Evolutionary conservation across 2,797 vertebrate genomes (phyloP).

Genomic region (Danio aesculapii): DNA sequence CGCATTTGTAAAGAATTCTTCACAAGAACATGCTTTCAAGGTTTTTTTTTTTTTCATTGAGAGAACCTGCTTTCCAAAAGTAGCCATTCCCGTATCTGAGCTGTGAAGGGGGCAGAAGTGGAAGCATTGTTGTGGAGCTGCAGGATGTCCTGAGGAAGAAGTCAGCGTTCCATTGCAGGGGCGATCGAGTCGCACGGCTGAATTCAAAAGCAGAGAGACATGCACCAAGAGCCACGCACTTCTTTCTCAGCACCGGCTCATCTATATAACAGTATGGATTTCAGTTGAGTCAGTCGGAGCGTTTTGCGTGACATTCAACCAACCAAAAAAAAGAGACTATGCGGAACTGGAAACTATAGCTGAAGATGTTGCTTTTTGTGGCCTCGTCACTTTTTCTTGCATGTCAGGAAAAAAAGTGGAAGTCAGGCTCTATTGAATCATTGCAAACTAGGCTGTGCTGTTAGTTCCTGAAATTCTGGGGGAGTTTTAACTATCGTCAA

Average conservation of each 20-base stretch:
- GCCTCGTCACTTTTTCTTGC: constrained; percentile 13
- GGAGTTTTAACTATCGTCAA: neutral
- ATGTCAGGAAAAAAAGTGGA: constrained; percentile 34
- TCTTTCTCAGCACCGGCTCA: constrained; percentile 55
- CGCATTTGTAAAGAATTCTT: neutral
- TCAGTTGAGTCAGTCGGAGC: constrained; percentile 31
- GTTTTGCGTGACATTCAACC: neutral
- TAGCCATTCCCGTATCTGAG: constrained; percentile 78
- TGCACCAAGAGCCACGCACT: constrained; percentile 57
- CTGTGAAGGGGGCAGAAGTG: constrained; percentile 75
- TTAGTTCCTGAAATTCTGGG: constrained; percentile 13
- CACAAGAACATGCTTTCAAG: constrained; percentile 8
- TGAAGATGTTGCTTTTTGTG: constrained; percentile 38
- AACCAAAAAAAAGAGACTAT: neutral
- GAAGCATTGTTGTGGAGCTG: constrained; percentile 91
- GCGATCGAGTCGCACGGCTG: constrained; percentile 57
- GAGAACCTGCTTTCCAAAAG: constrained; percentile 56
- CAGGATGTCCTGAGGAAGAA: constrained; percentile 99
- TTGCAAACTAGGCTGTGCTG: constrained; percentile 18
- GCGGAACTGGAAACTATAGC: constrained; percentile 51
- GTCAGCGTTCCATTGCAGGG: constrained; percentile 68
- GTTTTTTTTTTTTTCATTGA: neutral
- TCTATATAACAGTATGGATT: constrained; percentile 54
- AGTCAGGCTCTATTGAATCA: constrained; percentile 13
- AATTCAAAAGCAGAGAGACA: constrained; percentile 67